Evolutionary conservation across 2,797 vertebrate genomes (phyloP).

Genomic region (Nasua narica): DNA sequence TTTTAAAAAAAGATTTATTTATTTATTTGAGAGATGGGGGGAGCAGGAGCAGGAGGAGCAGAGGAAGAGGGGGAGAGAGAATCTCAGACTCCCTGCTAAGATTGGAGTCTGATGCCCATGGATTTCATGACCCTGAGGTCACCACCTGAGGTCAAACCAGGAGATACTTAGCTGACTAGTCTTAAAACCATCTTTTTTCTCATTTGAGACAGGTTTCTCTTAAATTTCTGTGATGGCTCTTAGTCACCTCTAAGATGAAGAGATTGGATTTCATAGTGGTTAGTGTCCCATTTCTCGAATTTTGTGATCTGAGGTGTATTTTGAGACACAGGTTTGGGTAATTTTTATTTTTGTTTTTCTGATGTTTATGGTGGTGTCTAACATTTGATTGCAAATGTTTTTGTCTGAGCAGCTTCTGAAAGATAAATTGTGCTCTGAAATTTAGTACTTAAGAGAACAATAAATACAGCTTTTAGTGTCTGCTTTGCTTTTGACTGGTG

Average conservation of each 20-base stretch:
- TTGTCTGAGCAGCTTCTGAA: slow-evolving; percentile 26
- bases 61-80: background rate
- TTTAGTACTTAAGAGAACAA: slow-evolving; percentile 2
- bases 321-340: slow-evolving; percentile 6
- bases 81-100: background rate
- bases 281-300: background rate
- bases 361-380: background rate
- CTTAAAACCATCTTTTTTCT: slow-evolving; percentile 20
- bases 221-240: slow-evolving; percentile 27
- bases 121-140: background rate
- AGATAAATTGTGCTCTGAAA: slow-evolving; percentile 24
- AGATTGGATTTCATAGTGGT: background rate
- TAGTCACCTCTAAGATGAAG: background rate
- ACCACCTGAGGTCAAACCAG: background rate
- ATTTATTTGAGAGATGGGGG: background rate
- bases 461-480: background rate
- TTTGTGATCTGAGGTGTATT: slow-evolving; percentile 4
- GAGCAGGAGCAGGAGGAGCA: background rate
- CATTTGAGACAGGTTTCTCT: slow-evolving; percentile 19
- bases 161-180: background rate
- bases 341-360: background rate
- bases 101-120: background rate
- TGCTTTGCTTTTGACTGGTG: background rate
- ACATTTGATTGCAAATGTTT: slow-evolving; percentile 15
- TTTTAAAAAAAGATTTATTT: background rate